Evolutionary conservation across 2,797 vertebrate species (phyloP), one percentile per base, ranked within the genome.

Genomic region (Notolepis coatsorum): DNA sequence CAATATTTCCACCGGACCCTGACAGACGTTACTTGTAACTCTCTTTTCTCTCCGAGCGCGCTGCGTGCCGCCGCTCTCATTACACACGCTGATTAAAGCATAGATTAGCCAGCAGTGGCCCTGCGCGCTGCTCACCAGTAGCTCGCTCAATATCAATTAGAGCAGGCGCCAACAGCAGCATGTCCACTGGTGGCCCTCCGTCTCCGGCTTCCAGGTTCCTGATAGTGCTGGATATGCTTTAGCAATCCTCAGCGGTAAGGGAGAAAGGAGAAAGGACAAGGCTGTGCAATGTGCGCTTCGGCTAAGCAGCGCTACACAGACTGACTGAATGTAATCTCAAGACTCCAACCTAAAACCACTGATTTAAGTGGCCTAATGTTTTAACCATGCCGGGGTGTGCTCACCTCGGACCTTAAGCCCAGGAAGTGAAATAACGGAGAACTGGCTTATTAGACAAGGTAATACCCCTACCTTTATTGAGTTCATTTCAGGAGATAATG

Each of bases 101-200:
- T 94, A 98, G 97, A 99, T 99, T 97, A 99, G 95, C 95, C 97
- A 98, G 96, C 96, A 96, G 96, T 96, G 96, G 96, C 97, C 95
- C 94, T 92, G 95, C 93, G 94, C 95, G 94, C 96, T 94, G 95
- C 95, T 95, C 87, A 95, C 95, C 95, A 95, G 93, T 94, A 93
- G 96, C 95, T 96, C 96, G 96, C 95, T 99, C 97, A 98, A 98
- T 99, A 98, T 98, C 96, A 97, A 96, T 98, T 99, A 99, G 94
- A 90, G 91, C 94, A 83, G 84, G 83, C 78, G 84, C 85, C 85
- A 88, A 85, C 93, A 95, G 94, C 95, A 89, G 96, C 94, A 90
- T 94, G 94, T 94, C 95, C 94, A 94, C 94, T 93, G 93, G 80
- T 75, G 84, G 77, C 80, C 79, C 82, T 79, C 48, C 8, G 25